Evolutionary conservation across 2,797 vertebrate genomes (phyloP).

Genomic region (Parauchenoglanis ngamensis): DNA sequence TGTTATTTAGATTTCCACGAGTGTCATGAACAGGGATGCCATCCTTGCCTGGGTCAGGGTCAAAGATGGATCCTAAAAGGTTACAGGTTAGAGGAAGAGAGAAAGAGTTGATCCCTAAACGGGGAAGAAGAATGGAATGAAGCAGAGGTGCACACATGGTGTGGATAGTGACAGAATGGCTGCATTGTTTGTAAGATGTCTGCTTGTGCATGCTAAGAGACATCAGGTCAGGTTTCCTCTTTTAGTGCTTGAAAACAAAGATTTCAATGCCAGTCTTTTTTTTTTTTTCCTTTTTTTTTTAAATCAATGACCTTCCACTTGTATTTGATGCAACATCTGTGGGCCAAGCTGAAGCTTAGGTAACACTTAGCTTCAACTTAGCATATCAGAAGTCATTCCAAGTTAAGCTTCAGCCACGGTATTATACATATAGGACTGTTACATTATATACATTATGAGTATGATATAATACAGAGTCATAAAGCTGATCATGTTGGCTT

Average conservation of each 20-base stretch:
- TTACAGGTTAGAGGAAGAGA: conserved; percentile 49
- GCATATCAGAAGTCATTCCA: neutral
- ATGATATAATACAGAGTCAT: neutral
- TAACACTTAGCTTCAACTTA: neutral
- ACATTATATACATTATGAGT: neutral
- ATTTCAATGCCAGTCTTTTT: conserved; percentile 69
- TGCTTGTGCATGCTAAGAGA: conserved; percentile 75
- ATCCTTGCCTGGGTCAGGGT: conserved; percentile 64
- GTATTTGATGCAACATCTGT: neutral
- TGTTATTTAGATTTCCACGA: conserved; percentile 85
- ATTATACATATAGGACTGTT: neutral
- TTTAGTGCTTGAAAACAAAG: conserved; percentile 77
- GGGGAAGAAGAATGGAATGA: conserved; percentile 59
- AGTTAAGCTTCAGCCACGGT: neutral
- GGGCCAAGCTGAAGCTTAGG: neutral
- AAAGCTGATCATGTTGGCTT: conserved; percentile 53
- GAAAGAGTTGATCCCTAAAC: conserved; percentile 64
- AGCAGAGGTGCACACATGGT: conserved; percentile 61
- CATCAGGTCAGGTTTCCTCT: conserved; percentile 71
- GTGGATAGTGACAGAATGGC: conserved; percentile 63
- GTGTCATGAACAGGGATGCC: conserved; percentile 72
- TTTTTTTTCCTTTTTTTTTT: neutral
- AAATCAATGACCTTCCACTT: neutral
- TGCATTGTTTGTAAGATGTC: conserved; percentile 72
- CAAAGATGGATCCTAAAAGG: conserved; percentile 63